Evolutionary conservation across 2,888 invertebrate genomes (phyloP), one percentile per base, ranked within the genome.

Genomic region (Phaedon cochleariae): DNA sequence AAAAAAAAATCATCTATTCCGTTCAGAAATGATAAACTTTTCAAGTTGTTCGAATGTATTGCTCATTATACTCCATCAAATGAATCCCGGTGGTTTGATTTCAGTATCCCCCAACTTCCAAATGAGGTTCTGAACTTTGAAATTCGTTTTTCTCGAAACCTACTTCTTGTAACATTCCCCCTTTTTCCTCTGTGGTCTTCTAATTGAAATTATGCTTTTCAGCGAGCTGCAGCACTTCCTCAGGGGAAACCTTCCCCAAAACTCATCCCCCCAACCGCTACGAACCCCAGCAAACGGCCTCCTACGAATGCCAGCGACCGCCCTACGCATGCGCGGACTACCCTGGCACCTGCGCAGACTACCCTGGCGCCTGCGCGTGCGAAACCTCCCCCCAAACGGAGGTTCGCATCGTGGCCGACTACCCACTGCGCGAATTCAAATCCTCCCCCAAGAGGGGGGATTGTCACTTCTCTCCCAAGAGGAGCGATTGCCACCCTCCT

Each of bases 181-280:
- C n/a, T n/a, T n/a, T n/a, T n/a, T n/a, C n/a, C n/a, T n/a, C n/a
- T n/a, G n/a, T n/a, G n/a, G n/a, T n/a, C n/a, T n/a, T n/a, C n/a
- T n/a, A n/a, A n/a, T n/a, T n/a, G n/a, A n/a, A n/a, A n/a, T n/a
- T n/a, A n/a, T n/a, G n/a, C n/a, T n/a, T n/a, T 12, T 87, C 88
- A 17, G 91, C 90, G 18, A 90, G 90, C 77, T 90, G 90, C 51
- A 90, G 90, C 59, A 87, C 89, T 70, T 87, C 90, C 22, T 81
- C 85, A 53, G n/a, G n/a, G n/a, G n/a, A n/a, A n/a, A n/a, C n/a
- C 26, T 26, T 3, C 26, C 26, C 82, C 81, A 46, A 90, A 88
- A 73, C 87, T 86, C 73, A 89, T 9, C 41, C 41, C 41, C 3
- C 15, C 4, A 3, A 4, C 41, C 41, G 15, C 41, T 15, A 7